Evolutionary conservation across 2,797 vertebrate species (phyloP).

Genomic region (Pygocentrus nattereri): DNA sequence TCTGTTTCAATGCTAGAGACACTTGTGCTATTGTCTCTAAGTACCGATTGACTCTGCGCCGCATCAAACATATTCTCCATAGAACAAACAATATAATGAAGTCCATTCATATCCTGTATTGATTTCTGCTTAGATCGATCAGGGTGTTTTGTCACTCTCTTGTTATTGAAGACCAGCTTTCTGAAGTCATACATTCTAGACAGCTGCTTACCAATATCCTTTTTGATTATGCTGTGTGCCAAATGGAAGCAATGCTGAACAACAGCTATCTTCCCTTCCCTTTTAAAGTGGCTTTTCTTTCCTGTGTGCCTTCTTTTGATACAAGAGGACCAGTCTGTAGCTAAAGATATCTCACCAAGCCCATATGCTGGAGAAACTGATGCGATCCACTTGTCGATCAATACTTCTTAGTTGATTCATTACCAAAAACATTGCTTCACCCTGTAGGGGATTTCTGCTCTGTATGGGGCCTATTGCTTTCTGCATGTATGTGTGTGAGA

Average conservation of each 20-base stretch:
- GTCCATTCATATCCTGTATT: conserved; percentile 63
- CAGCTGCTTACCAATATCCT: conserved; percentile 35
- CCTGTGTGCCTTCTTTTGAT: neutral
- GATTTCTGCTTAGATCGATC: conserved; percentile 45
- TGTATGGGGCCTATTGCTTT: conserved; percentile 74
- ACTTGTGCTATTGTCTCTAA: conserved; percentile 51
- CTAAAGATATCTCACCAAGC: conserved; percentile 60
- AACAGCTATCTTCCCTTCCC: neutral
- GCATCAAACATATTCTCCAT: conserved; percentile 62
- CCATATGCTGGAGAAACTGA: conserved; percentile 69
- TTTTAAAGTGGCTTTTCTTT: neutral
- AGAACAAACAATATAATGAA: conserved; percentile 68
- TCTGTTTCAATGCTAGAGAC: conserved; percentile 35
- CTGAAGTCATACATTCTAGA: conserved; percentile 18
- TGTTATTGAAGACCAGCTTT: conserved; percentile 51
- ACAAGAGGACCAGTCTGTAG: conserved; percentile 1
- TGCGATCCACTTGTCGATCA: conserved; percentile 80
- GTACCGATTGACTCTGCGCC: conserved; percentile 52
- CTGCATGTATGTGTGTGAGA: conserved; percentile 69
- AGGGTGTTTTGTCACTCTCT: conserved; percentile 36
- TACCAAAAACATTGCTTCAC: conserved; percentile 82
- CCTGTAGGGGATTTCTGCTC: conserved; percentile 71
- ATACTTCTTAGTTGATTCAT: conserved; percentile 82
- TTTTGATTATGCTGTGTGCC: conserved; percentile 8
- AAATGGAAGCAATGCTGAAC: conserved; percentile 2